Base-by-base conservation (phyloP, 2,797 vertebrate species). In the Pangasius mekongensis region DNA sequence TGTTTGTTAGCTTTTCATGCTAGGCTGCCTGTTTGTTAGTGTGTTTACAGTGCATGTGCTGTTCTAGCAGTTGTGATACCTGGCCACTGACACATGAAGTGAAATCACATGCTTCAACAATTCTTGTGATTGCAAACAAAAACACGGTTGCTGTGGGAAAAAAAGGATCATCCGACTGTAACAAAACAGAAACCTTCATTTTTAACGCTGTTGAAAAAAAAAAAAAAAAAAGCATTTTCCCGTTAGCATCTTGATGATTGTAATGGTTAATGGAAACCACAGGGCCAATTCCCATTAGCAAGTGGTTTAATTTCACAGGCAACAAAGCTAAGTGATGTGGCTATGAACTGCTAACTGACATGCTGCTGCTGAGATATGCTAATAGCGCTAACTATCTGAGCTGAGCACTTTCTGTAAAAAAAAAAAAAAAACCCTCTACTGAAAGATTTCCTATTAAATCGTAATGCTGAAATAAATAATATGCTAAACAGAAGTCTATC, bases 251-350 rank as follows among this genome's bases (percentile, higher is more conserved):
- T 43, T 84, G 71, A 84, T 69, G 64, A 54, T 69, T 52, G 13
- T 13, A 84, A 33, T 71, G 83, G 43, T 69, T 84, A 71, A 84
- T 84, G 64, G 66, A 84, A 84, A 54, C 47, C 49, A 66, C 3
- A 67, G 62, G 20, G 81, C 60, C 20, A 66, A 56, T 84, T 69
- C 83, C 64, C 64, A 52, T 69, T 84, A 54, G 64, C 20, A 69
- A 22, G 47, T 71, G 83, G 64, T 84, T 84, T 84, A 54, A 84
- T 84, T 71, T 71, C n/a, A 13, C 43, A 64, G 58, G 81, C 88
- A 87, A 88, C 88, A 58, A 90, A 89, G 81, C 60, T 69, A 52
- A 84, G 62, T 67, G 66, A 54, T 84, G 64, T 71, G 83, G 83
- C 18, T 64, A 83, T 60, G 56, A 62, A 43, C 36, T 80, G n/a